Percentiles rank a stretch among this genome's conserved stretches.
Conservation (phyloP, 2,888 invertebrate genomes). For the Hirtodrosophila cameraria region DNA sequence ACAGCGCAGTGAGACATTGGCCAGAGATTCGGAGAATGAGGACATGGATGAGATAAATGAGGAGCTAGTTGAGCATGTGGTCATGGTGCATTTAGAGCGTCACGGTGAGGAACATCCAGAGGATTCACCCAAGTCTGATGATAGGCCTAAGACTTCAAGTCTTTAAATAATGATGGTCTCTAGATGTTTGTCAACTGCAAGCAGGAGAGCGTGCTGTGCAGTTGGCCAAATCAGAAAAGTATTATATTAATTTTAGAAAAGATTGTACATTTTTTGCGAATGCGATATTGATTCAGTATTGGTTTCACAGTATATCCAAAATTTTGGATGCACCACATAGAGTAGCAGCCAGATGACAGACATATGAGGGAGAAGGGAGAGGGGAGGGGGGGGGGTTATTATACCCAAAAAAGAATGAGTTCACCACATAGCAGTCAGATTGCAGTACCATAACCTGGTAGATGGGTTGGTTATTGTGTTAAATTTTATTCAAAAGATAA, state of each 20-base stretch:
- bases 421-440: no score
- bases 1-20: conserved; percentile 81
- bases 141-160: conserved; percentile 56
- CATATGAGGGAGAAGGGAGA: background rate
- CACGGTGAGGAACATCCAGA: conserved; percentile 16
- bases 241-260: conserved; percentile 2
- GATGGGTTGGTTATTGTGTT: no score
- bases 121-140: conserved; percentile 41
- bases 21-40: conserved; percentile 70
- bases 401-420: no score
- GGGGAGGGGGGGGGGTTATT: background rate
- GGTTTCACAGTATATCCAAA: no score
- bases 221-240: background rate
- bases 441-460: no score
- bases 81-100: conserved; percentile 55
- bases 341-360: no score
- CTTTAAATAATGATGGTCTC: conserved; percentile 73
- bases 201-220: conserved; percentile 20
- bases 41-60: no score
- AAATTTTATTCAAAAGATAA: no score
- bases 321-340: no score
- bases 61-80: conserved; percentile 43
- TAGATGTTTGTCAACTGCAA: conserved; percentile 70
- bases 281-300: conserved; percentile 55
- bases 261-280: conserved; percentile 20